Base-by-base conservation (phyloP, 2,888 invertebrate species). In the Ptychoptera albimana region DNA sequence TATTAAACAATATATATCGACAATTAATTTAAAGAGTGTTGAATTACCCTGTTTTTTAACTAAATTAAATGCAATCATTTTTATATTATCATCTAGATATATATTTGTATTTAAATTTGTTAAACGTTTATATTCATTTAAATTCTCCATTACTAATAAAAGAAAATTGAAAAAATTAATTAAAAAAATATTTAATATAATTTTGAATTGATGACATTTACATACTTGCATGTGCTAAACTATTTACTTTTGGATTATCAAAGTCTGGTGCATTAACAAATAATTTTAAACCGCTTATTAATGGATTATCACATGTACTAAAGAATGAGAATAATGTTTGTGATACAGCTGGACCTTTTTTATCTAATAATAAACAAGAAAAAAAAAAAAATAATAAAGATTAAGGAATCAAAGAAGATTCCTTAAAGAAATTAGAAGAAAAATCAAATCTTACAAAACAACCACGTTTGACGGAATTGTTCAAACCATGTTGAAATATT, bases 41-140 rank as follows among this genome's bases (percentile, higher is more conserved):
- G 72, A 66, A 55, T 77, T 73, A 49, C 77, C 77, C 54, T 84
- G 82, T 49, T 72, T 75, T 50, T 70, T 72, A 11, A 82, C 73
- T 53, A 84, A 70, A 57, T 75, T 75, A 64, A 84, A 85, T 43
- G 82, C 81, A 50, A 79, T 76, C 55, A 78, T 61, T 63, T 84
- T 83, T 30, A 82, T 57, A 49, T 75, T 54, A 52, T 59, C 45
- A 60, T 70, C 54, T 72, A 65, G 57, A 61, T 62, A 49, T 14
- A 54, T 50, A 68, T 67, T 51, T 70, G 69, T 39, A 57, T 57
- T 50, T 55, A 61, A 55, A 59, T 57, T 58, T 46, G 58, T 55
- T 31, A 36, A 50, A 23, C 58, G 54, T 36, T 70, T 67, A 63
- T 74, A 73, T 49, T 68, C 69, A 49, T 70, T 64, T 48, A 80